These are phyloP conservation scores for Cheilosia urbana DNA, from an alignment of 2,888 invertebrate species.

Conservation along the genomic window DNA sequence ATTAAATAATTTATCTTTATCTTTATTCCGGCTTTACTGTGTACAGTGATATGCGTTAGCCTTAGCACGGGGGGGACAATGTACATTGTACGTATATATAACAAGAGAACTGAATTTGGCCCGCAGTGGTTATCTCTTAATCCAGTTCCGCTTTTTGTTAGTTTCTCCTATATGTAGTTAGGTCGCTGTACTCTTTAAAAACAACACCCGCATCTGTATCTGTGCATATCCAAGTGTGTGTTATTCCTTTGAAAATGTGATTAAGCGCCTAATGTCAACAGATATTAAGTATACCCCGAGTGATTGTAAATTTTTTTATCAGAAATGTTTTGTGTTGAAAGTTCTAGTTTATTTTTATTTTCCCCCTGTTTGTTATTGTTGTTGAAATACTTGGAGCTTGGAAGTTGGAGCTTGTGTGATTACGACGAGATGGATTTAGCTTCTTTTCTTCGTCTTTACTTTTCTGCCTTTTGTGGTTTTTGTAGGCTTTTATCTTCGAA, in stretches of 20 bases:
- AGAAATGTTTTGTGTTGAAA: conserved; percentile 24
- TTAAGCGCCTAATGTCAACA: conserved; percentile 65
- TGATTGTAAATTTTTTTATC: conserved; percentile 68
- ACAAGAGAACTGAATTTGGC: conserved; percentile 15
- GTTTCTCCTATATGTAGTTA: conserved; percentile 19
- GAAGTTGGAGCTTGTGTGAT: conserved; percentile 13
- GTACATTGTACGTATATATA: not conserved
- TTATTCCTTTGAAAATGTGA: conserved; percentile 57
- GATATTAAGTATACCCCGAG: conserved; percentile 54
- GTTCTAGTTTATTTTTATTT: conserved; percentile 7
- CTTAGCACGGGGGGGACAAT: not conserved
- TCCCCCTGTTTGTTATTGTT: not conserved
- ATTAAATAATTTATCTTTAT: conserved; percentile 68
- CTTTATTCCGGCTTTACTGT: conserved; percentile 41
- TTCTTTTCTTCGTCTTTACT: not conserved
- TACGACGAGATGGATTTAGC: conserved; percentile 33
- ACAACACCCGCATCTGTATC: not conserved
- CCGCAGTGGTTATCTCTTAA: conserved; percentile 64
- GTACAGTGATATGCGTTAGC: not conserved
- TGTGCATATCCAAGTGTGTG: conserved; percentile 11
- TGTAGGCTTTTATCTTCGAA: not conserved
- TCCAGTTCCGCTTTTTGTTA: conserved; percentile 65
- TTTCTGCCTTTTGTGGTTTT: not conserved
- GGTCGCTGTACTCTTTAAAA: conserved; percentile 7
- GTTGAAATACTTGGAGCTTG: conserved; percentile 1